phyloP scores from a whole-genome alignment of 1,140 invertebrate genomes.

The Geopemphigus sp. region DNA sequence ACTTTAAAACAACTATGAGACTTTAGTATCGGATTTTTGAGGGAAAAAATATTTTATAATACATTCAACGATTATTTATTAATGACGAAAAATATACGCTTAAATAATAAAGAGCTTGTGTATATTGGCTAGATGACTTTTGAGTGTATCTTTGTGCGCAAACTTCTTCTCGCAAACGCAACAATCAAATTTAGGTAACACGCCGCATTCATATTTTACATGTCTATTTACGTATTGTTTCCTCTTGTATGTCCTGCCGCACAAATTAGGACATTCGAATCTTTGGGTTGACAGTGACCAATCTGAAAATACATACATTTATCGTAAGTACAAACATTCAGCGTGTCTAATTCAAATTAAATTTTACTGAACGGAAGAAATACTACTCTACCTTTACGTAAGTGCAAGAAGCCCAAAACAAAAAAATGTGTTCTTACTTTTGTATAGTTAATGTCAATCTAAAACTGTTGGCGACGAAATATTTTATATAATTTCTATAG shows the following conservation, averaged over 20 bases:
- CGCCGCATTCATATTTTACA: slow-evolving; percentile 54
- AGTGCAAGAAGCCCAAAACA: too few species aligned
- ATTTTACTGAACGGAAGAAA: too few species aligned
- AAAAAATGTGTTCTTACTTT: too few species aligned
- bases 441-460: too few species aligned
- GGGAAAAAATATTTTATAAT: too few species aligned
- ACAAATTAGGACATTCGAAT: slow-evolving; percentile 35
- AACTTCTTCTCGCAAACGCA: slow-evolving; percentile 55
- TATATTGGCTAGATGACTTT: slow-evolving; percentile 1
- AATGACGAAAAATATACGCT: not conserved
- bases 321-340: not conserved
- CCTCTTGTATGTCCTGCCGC: slow-evolving; percentile 40
- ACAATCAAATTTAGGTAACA: slow-evolving; percentile 58
- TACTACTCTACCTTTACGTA: too few species aligned
- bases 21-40: too few species aligned
- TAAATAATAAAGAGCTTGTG: slow-evolving; percentile 17
- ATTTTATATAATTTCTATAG: too few species aligned
- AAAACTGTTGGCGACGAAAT: too few species aligned
- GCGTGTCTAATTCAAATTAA: too few species aligned
- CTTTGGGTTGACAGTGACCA: not conserved
- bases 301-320: not conserved
- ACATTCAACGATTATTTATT: too few species aligned
- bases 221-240: slow-evolving; percentile 57
- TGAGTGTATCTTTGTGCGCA: slow-evolving; percentile 25
- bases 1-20: too few species aligned